phyloP scores from a whole-genome alignment of 2,888 invertebrate species.

The Drosophila fulvimacula region DNA sequence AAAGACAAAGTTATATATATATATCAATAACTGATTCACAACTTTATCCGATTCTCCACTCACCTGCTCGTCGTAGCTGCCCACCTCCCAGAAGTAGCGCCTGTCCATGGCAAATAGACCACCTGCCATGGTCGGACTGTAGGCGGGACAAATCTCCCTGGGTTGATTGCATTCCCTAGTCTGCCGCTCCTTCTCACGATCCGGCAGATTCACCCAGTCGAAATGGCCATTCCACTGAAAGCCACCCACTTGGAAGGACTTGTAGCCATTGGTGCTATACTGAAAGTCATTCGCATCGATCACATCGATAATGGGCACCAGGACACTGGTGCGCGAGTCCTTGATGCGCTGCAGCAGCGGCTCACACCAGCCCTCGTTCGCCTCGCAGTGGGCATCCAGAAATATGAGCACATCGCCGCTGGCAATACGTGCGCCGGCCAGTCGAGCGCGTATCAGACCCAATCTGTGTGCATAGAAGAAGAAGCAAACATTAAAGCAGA shows the following conservation, averaged over 20 bases:
- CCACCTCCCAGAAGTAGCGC: conserved; percentile 97
- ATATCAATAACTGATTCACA: background rate
- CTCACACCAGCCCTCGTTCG: conserved; percentile 92
- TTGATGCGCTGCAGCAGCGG: conserved; percentile 94
- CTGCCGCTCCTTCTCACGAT: conserved; percentile 83
- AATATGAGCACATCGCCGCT: conserved; percentile 92
- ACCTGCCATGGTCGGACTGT: conserved; percentile 99
- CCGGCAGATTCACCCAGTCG: conserved; percentile 90
- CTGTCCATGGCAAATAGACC: conserved; percentile 97
- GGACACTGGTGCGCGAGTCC: conserved; percentile 91
- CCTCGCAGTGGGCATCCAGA: conserved; percentile 97
- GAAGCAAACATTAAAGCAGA: conserved; percentile 2
- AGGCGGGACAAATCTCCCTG: conserved; percentile 83
- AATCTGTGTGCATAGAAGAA: conserved; percentile 85
- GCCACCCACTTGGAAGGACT: conserved; percentile 85
- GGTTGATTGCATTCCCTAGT: conserved; percentile 77
- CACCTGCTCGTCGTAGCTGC: conserved; percentile 94
- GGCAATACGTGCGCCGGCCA: conserved; percentile 94
- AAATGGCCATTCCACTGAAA: conserved; percentile 94
- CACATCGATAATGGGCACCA: conserved; percentile 98
- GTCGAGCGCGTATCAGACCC: conserved; percentile 95
- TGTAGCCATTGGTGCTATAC: conserved; percentile 85
- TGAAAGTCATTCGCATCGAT: conserved; percentile 88
- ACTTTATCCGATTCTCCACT: background rate
- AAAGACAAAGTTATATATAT: background rate